Conservation (phyloP, 2,113 vertebrate species). For the Chaenogobius annularis region DNA sequence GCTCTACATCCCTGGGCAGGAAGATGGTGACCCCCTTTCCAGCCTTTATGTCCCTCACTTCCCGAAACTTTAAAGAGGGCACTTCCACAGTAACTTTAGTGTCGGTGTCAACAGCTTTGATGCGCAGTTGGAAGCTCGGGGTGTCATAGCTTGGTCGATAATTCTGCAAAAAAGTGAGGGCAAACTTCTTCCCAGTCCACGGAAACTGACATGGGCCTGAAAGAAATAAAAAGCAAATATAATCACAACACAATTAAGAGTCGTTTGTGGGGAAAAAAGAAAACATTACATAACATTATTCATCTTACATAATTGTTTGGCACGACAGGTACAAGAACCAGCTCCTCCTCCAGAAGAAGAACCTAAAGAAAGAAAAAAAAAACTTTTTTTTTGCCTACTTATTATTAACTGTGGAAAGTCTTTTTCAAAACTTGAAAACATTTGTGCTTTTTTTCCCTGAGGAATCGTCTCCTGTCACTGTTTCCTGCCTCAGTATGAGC, state of each 20-base stretch:
- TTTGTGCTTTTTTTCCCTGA: too few relatives aligned
- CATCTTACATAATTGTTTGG: too few relatives aligned
- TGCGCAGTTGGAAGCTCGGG: slow-evolving; percentile 60
- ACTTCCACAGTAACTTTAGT: slow-evolving; percentile 69
- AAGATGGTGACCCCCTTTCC: slow-evolving; percentile 43
- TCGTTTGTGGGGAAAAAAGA: too few relatives aligned
- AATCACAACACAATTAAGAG: not conserved
- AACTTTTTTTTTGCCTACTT: too few relatives aligned
- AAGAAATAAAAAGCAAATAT: slow-evolving; percentile 3
- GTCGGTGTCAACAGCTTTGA: slow-evolving; percentile 58
- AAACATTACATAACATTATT: too few relatives aligned
- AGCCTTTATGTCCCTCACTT: slow-evolving; percentile 47
- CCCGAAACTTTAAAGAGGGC: slow-evolving; percentile 41
- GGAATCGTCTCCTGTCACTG: too few relatives aligned
- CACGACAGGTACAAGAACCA: too few relatives aligned
- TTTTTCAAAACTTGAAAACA: too few relatives aligned
- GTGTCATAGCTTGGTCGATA: slow-evolving; percentile 28
- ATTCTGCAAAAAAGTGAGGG: slow-evolving; percentile 80
- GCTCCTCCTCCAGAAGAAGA: too few relatives aligned
- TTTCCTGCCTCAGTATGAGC: too few relatives aligned
- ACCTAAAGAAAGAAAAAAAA: too few relatives aligned
- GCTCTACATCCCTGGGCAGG: slow-evolving; percentile 64
- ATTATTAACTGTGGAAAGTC: too few relatives aligned
- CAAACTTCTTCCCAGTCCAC: slow-evolving; percentile 76
- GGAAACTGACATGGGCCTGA: slow-evolving; percentile 34